phyloP scores from a whole-genome alignment of 2,888 invertebrate species.

The Eulithis testata region DNA sequence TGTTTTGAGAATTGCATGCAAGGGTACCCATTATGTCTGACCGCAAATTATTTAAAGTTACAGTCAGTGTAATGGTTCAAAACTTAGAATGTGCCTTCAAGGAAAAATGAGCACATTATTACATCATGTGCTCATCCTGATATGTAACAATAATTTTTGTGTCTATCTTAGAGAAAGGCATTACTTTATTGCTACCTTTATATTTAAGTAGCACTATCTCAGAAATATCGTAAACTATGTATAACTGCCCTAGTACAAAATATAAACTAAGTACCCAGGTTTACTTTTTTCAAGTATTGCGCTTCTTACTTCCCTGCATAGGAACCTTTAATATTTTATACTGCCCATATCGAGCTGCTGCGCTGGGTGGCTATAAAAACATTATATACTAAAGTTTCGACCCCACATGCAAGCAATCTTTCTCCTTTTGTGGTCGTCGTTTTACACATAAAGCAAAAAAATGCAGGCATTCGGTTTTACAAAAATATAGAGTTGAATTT shows the following conservation, averaged over 20 bases:
- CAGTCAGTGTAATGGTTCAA: background rate
- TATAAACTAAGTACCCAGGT: background rate
- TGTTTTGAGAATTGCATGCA: background rate
- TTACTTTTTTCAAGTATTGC: background rate
- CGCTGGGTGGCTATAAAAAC: too few species aligned
- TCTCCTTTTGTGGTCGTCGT: conserved; percentile 1
- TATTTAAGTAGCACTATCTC: background rate
- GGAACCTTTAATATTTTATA: background rate
- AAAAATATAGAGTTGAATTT: background rate
- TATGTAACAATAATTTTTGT: background rate
- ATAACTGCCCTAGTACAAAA: background rate
- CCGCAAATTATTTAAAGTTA: background rate
- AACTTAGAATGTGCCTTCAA: background rate
- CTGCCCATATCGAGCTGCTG: too few species aligned
- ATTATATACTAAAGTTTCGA: background rate
- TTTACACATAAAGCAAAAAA: background rate
- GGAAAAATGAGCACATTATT: background rate
- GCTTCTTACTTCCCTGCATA: background rate
- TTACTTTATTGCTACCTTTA: background rate
- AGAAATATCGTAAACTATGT: background rate
- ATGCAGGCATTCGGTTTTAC: background rate
- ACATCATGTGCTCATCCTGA: background rate
- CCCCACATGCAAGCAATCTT: background rate
- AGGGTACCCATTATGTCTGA: conserved; percentile 3
- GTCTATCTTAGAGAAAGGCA: background rate